Evolutionary conservation across 2,113 vertebrate genomes (phyloP).

Genomic region (Poeciliopsis retropinna): DNA sequence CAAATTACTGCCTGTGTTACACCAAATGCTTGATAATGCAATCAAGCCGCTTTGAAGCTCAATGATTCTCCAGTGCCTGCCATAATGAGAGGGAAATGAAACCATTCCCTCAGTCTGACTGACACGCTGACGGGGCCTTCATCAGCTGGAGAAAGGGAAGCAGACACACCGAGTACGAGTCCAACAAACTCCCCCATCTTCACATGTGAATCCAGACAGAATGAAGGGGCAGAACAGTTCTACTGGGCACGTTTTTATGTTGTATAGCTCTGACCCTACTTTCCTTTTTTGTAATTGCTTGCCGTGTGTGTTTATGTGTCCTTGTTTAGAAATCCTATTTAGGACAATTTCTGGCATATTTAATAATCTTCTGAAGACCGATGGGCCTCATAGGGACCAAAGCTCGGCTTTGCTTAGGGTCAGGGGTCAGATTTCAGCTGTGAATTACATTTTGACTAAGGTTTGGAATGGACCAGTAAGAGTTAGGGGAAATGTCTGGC

Average conservation of each 20-base stretch:
- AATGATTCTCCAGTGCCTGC: slow-evolving; percentile 66
- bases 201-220: slow-evolving; percentile 19
- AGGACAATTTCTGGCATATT: too few species aligned
- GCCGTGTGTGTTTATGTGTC: background rate
- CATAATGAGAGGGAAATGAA: slow-evolving; percentile 75
- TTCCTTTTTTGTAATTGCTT: background rate
- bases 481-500: too few species aligned
- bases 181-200: slow-evolving; percentile 37
- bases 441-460: too few species aligned
- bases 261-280: too few species aligned
- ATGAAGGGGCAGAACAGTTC: background rate
- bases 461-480: too few species aligned
- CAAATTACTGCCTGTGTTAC: slow-evolving; percentile 49
- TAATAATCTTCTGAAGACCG: too few species aligned
- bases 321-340: too few species aligned
- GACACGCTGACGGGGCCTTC: slow-evolving; percentile 62
- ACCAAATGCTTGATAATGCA: slow-evolving; percentile 73
- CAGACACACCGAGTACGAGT: slow-evolving; percentile 1
- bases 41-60: slow-evolving; percentile 74
- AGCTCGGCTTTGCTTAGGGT: too few species aligned
- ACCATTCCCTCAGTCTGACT: slow-evolving; percentile 63
- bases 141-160: slow-evolving; percentile 23
- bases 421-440: too few species aligned
- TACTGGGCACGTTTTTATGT: background rate
- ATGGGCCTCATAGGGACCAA: too few species aligned